Base-by-base conservation (phyloP, 2,888 invertebrate species). In the Thymelicus sylvestris region DNA sequence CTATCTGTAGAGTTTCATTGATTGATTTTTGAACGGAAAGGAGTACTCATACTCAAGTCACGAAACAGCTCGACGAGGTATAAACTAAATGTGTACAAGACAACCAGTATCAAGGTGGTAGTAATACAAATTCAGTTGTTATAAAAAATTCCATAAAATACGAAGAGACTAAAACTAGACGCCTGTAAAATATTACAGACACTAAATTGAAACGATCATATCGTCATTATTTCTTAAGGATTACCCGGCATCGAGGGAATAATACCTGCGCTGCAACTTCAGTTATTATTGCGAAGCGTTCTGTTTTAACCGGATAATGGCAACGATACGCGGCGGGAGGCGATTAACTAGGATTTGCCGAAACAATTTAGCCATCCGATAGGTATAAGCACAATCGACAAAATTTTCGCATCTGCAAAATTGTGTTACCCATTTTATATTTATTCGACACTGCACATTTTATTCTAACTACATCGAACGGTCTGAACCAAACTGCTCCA, bases 271-370 rank as follows among this genome's bases (percentile, higher is more conserved):
- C 83, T 82, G 83, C 82, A 83, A 81, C 81, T 85, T 81, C 84
- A 82, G 86, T 85, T 89, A 87, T 90, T 88, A 89, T 83, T 86
- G 86, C 83, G 82, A 84, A 83, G 80, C 87, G 83, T 87, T 88
- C 89, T 87, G 85, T 90, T 89, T 87, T 83, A 87, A 83, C 82
- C 86, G 88, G 87, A 89, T 90, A 86, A 89, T 85, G 75, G 79
- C 77, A 83, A 81, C 82, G 81, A 85, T 87, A 86, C 83, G 84
- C 79, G 79, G 80, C 77, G 81, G 83, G 79, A 84, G 85, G 85
- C 78, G 82, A 87, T 89, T 88, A 89, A 86, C 88, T 88, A 86
- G 88, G 88, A 83, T 88, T 88, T 88, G 83, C 80, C 79, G 77
- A 82, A 81, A 86, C 85, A 84, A 84, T 86, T 87, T 82, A 80